phyloP scores from a whole-genome alignment of 2,888 invertebrate species.

The Noctuana brunneofusca region DNA sequence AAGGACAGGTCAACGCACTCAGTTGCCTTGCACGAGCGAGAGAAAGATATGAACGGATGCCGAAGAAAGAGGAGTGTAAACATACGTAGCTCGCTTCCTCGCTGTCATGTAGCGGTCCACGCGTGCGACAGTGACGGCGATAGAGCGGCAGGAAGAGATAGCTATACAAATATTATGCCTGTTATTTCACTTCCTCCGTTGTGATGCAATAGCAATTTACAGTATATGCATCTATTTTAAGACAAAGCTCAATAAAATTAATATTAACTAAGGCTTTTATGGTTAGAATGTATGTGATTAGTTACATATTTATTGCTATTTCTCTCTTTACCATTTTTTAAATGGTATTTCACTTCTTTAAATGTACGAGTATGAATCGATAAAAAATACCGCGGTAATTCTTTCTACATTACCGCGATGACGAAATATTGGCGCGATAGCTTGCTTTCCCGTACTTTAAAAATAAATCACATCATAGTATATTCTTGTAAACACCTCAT shows the following conservation, averaged over 20 bases:
- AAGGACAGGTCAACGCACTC: conserved; percentile 83
- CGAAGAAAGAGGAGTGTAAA: conserved; percentile 53
- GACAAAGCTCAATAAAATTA: conserved; percentile 63
- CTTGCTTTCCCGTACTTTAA: neutral
- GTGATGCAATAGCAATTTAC: conserved; percentile 80
- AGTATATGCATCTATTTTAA: conserved; percentile 72
- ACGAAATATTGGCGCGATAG: conserved; percentile 7
- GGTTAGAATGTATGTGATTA: conserved; percentile 36
- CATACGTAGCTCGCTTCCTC: conserved; percentile 52
- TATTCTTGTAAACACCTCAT: neutral
- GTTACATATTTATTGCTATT: neutral
- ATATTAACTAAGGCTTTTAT: conserved; percentile 52
- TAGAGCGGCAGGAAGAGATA: conserved; percentile 62
- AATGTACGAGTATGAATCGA: no score
- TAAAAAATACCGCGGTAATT: neutral
- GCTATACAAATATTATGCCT: conserved; percentile 81
- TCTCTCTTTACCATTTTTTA: neutral
- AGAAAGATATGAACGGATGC: conserved; percentile 51
- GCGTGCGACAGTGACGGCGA: conserved; percentile 69
- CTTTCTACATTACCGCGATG: neutral
- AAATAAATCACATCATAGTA: neutral
- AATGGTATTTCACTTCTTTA: no score
- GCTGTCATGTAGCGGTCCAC: conserved; percentile 52
- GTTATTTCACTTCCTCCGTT: conserved; percentile 81
- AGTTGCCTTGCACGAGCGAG: conserved; percentile 77